Evolutionary conservation across 2,113 vertebrate genomes (phyloP).

Genomic region (Pica pica): DNA sequence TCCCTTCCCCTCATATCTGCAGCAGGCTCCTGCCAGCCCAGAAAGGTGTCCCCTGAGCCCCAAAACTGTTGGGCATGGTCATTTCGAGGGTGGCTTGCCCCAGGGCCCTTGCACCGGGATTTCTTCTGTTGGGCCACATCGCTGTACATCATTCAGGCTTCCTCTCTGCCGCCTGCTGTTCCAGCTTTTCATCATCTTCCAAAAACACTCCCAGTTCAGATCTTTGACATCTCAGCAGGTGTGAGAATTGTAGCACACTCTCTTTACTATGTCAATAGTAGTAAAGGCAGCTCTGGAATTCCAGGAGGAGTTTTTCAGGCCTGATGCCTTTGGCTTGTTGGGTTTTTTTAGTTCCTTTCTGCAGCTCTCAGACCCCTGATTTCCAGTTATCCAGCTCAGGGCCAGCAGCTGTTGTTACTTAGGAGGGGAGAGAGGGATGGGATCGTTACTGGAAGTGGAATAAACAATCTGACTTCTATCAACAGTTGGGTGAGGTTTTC

Average conservation of each 20-base stretch:
- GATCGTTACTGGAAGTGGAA: neutral
- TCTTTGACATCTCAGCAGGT: neutral
- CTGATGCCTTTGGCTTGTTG: neutral
- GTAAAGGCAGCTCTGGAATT: neutral
- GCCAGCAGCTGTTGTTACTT: neutral
- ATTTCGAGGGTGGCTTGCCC: neutral
- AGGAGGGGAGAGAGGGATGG: neutral
- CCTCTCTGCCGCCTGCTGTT: neutral
- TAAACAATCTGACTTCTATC: neutral
- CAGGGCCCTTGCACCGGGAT: neutral
- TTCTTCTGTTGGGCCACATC: neutral
- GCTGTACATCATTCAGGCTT: neutral
- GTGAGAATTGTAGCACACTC: neutral
- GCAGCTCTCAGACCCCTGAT: neutral
- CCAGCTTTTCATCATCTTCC: neutral
- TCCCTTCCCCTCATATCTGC: neutral
- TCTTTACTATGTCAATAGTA: neutral
- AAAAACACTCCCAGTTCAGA: neutral
- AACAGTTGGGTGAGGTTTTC: neutral
- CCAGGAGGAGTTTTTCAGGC: neutral
- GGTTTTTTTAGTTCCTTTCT: neutral
- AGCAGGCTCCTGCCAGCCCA: neutral
- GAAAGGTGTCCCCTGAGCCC: neutral
- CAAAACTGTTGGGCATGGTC: neutral
- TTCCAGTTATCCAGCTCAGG: neutral